A percentile compares a stretch with the other conserved stretches of the same genome.
Conservation (phyloP, 2,797 vertebrate genomes). For the Myiotriccus ornatus region DNA sequence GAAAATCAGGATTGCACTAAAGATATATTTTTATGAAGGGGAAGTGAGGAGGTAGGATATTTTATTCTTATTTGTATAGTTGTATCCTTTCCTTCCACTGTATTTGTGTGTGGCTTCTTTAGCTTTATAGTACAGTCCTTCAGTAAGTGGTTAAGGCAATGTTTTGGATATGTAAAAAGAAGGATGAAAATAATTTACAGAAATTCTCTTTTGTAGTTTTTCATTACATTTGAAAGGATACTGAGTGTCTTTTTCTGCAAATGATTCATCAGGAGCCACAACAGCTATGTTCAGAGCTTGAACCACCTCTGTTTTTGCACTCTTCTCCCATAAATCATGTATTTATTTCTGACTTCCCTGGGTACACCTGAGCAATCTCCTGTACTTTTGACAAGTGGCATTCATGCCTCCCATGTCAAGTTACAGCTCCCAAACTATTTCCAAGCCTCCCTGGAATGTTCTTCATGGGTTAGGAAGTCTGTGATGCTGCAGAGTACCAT, state of each 20-base stretch:
- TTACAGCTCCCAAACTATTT: not conserved
- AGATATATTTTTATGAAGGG: not conserved
- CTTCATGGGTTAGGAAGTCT: not conserved
- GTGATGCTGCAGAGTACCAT: accelerated
- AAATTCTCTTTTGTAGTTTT: conserved; percentile 18
- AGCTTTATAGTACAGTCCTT: not conserved
- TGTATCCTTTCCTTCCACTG: conserved; percentile 14
- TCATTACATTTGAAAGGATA: conserved; percentile 36
- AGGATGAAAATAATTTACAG: conserved; percentile 19
- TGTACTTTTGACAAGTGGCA: not conserved
- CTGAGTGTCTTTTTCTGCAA: not conserved
- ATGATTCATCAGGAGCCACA: not conserved
- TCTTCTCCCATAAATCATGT: not conserved
- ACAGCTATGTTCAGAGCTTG: not conserved
- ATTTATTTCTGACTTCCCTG: conserved; percentile 32
- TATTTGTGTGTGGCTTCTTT: not conserved
- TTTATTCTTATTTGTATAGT: conserved; percentile 19
- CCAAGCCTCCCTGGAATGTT: not conserved
- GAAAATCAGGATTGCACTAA: not conserved
- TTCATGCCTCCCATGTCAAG: not conserved
- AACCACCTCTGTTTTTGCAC: not conserved
- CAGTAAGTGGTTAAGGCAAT: not conserved
- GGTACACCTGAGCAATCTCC: not conserved
- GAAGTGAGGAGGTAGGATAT: not conserved
- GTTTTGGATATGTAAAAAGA: conserved; percentile 35